Conservation (phyloP, 2,888 invertebrate species). For the Clostera curtula region DNA sequence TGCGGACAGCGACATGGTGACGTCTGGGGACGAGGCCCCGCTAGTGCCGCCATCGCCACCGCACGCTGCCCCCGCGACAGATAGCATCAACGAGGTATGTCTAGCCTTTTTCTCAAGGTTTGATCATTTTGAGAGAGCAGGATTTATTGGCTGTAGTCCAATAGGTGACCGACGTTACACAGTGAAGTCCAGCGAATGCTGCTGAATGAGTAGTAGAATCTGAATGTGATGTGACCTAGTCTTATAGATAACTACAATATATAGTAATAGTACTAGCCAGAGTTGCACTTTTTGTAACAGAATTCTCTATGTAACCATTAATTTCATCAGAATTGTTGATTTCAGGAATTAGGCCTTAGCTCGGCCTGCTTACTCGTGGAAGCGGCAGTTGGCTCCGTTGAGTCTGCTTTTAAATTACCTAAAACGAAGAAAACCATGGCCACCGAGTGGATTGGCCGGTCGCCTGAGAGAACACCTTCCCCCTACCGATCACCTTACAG, state of each 20-base stretch:
- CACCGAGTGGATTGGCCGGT: conserved; percentile 92
- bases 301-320: too few relatives aligned
- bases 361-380: conserved; percentile 88
- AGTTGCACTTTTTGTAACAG: too few relatives aligned
- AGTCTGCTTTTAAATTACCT: conserved; percentile 90
- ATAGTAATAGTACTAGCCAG: too few relatives aligned
- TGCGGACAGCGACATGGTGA: conserved; percentile 83
- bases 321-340: conserved; percentile 14
- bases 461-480: conserved; percentile 70
- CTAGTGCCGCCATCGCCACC: conserved; percentile 64
- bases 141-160: too few relatives aligned
- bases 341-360: conserved; percentile 75
- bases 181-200: too few relatives aligned
- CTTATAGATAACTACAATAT: too few relatives aligned
- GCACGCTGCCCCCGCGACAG: conserved; percentile 23
- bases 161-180: too few relatives aligned
- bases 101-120: background rate
- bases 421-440: conserved; percentile 94
- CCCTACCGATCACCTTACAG: conserved; percentile 62
- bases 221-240: too few relatives aligned
- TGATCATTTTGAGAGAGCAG: background rate
- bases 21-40: conserved; percentile 82
- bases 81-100: conserved; percentile 29
- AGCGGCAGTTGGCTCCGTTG: conserved; percentile 88
- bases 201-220: too few relatives aligned